Conservation (phyloP, 2,113 vertebrate genomes). For the Passer domesticus region DNA sequence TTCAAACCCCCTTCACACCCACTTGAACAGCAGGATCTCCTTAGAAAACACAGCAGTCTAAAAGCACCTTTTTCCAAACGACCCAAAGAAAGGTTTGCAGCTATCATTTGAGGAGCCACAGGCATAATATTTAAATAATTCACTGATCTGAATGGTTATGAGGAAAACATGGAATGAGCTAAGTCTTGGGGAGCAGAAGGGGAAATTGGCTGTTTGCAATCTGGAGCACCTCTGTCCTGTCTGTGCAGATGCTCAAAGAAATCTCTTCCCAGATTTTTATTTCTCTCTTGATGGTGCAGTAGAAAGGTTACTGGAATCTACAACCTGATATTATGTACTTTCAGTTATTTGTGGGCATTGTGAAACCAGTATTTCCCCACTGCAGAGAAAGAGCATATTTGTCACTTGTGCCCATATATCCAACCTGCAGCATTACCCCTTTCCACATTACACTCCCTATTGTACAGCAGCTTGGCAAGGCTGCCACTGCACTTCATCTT, state of each 20-base stretch:
- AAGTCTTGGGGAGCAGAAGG: background rate
- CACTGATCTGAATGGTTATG: background rate
- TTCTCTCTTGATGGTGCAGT: background rate
- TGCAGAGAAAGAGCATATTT: background rate
- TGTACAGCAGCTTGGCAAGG: background rate
- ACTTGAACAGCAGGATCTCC: background rate
- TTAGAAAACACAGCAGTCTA: background rate
- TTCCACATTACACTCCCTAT: background rate
- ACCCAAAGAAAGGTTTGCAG: background rate
- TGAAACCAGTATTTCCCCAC: background rate
- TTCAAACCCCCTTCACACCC: background rate
- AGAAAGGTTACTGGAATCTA: background rate
- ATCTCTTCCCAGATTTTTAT: background rate
- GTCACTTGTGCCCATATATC: rapidly evolving
- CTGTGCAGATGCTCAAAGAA: background rate
- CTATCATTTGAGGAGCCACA: background rate
- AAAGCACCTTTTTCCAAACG: background rate
- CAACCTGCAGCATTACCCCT: background rate
- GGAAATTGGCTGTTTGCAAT: background rate
- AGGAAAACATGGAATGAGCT: background rate
- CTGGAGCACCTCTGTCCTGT: background rate
- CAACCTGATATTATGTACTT: background rate
- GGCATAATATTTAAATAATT: background rate
- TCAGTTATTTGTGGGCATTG: background rate
- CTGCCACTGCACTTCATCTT: background rate